Percentiles rank a stretch among this genome's conserved stretches.
These are phyloP conservation scores for Holotrichia oblita DNA, from an alignment of 1,140 invertebrate species.

Conservation along the genomic window DNA sequence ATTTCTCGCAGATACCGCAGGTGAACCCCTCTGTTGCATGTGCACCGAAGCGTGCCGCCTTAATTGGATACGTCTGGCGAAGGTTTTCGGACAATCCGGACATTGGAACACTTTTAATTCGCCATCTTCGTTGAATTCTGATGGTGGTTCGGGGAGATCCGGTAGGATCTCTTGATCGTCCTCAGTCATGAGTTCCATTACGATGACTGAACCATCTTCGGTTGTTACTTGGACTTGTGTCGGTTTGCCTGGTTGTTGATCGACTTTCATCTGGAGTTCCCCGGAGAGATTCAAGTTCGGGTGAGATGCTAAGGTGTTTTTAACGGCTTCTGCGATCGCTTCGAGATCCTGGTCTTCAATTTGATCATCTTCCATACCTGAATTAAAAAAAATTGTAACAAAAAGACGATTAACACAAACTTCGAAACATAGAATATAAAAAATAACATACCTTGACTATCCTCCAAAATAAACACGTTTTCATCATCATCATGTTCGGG, in stretches of 20 bases:
- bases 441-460: constrained; percentile 28
- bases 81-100: constrained; percentile 68
- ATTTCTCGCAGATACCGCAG: constrained; percentile 77
- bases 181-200: constrained; percentile 62
- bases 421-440: too few relatives aligned
- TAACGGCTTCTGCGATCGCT: constrained; percentile 60
- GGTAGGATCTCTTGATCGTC: constrained; percentile 50
- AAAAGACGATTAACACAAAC: too few relatives aligned
- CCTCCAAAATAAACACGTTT: constrained; percentile 37
- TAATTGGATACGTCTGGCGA: constrained; percentile 67
- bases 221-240: constrained; percentile 63
- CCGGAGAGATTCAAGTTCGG: constrained; percentile 58
- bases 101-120: constrained; percentile 68
- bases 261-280: constrained; percentile 59
- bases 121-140: constrained; percentile 57
- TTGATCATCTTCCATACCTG: constrained; percentile 22
- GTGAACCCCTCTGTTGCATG: constrained; percentile 69
- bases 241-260: constrained; percentile 55
- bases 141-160: background rate
- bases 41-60: constrained; percentile 71
- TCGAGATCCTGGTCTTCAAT: constrained; percentile 56
- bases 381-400: background rate
- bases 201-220: constrained; percentile 60
- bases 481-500: constrained; percentile 42
- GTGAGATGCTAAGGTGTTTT: constrained; percentile 58